phyloP scores from a whole-genome alignment of 2,113 vertebrate species.

The Ginglymostoma cirratum region DNA sequence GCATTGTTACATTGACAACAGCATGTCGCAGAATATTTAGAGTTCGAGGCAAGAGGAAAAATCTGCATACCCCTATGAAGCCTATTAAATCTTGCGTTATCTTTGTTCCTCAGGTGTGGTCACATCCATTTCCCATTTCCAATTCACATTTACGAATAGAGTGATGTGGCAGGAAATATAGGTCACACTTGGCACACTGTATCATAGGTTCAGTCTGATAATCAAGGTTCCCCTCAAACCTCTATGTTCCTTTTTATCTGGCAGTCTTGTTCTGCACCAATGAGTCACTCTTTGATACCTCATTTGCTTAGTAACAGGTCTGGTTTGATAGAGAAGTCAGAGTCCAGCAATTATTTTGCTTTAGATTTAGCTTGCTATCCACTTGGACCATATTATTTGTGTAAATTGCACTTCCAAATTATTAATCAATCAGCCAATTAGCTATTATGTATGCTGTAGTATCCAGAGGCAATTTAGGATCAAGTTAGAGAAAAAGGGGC shows the following conservation, averaged over 20 bases:
- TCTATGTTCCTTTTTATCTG: background rate
- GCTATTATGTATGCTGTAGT: background rate
- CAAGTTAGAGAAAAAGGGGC: background rate
- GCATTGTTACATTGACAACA: no score
- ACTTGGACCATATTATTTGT: background rate
- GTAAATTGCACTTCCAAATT: background rate
- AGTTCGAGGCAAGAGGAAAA: no score
- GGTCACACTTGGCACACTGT: no score
- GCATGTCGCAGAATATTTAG: no score
- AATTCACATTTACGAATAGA: no score
- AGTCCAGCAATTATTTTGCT: background rate
- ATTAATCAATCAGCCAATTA: conserved; percentile 30
- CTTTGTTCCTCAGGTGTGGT: no score
- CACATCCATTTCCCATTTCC: no score
- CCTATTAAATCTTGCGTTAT: no score
- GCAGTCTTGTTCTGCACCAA: background rate
- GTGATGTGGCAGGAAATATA: no score
- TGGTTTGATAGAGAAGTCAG: background rate
- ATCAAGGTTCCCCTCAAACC: no score
- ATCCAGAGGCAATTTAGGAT: background rate
- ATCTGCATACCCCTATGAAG: no score
- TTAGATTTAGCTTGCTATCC: background rate
- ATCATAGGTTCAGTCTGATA: no score
- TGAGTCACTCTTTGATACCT: background rate
- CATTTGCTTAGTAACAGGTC: background rate